Evolutionary conservation across 2,888 invertebrate species (phyloP), one percentile per base, ranked within the genome.

Genomic region (Caprella mutica): DNA sequence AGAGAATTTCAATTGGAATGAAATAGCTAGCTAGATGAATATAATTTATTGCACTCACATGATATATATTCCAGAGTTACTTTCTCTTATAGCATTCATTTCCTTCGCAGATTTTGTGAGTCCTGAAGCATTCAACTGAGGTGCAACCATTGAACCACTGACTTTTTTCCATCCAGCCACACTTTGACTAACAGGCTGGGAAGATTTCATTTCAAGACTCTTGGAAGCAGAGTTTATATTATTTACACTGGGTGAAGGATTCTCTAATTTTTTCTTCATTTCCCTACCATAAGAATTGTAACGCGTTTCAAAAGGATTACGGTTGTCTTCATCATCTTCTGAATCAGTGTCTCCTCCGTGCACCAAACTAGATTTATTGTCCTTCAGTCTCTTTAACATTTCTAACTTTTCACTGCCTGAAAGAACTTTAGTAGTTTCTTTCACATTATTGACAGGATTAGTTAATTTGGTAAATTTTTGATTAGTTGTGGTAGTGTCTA

Each of bases 241-340:
- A n/a, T n/a, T n/a, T n/a, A n/a, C n/a, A n/a, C n/a, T n/a, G n/a
- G n/a, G n/a, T n/a, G n/a, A 17, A 43, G 54, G 3, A 48, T 61
- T 58, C 9, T 60, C 57, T 12, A 86, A 69, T 0, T 87, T 88
- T 68, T 82, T 86, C 50, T 65, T 67, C 6, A 68, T 65, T 57
- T 79, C 76, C 55, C 77, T 76, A 0, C 88, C 88, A 69, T 78
- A 84, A 59, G 82, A 79, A 68, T 80, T 82, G 69, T 86, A 86
- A 66, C 81, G 83, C 66, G 78, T 76, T 69, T 84, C 80, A 55
- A 66, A 62, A n/a, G 84, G 79, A 72, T 85, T 81, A 68, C 81
- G 77, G 63, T 79, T 80, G 66, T 84, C 84, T 71, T 88, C 88
- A 64, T 89, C 87, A 67, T 88, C 88, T 0, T 87, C 87, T 1